A percentile compares a stretch with the other conserved stretches of the same genome.
These are phyloP conservation scores for Bergia puertoricense DNA, from an alignment of 92 coral and sea anemone genomes.

Conservation along the genomic window DNA sequence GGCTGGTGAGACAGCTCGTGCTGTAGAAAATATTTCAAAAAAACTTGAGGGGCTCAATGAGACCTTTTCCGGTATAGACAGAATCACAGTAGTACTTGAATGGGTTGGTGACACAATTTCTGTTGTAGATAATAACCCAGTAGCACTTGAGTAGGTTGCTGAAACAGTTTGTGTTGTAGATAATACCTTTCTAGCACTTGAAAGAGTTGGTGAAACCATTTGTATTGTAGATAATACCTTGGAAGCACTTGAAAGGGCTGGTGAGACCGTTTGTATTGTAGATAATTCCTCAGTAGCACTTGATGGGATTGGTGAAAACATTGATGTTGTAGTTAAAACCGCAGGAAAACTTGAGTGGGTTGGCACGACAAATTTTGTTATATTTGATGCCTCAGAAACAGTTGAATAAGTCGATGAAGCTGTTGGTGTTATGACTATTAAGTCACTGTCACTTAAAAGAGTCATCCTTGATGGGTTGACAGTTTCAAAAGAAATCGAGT, in stretches of 20 bases:
- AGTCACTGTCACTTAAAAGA: not conserved
- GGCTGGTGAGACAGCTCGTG: conserved; percentile 10
- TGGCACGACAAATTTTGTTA: not conserved
- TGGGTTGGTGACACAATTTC: not conserved
- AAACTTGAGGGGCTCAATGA: not conserved
- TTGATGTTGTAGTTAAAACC: not conserved
- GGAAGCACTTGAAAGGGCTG: not conserved
- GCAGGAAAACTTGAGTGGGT: not conserved
- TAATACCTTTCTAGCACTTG: not conserved
- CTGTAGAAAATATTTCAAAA: not conserved
- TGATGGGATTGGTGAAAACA: not conserved
- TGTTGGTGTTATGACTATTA: too few relatives aligned
- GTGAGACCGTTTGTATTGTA: not conserved
- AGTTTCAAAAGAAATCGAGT: not conserved
- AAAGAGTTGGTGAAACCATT: not conserved
- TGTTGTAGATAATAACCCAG: not conserved
- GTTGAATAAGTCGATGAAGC: not conserved
- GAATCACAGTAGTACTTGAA: not conserved
- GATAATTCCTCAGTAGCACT: not conserved
- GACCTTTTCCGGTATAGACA: not conserved
- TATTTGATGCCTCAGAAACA: not conserved
- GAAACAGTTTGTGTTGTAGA: not conserved
- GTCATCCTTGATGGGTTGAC: not conserved
- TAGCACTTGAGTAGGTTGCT: not conserved
- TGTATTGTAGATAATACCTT: not conserved